Evolutionary conservation across 2,797 vertebrate species (phyloP).

Genomic region (Choloepus didactylus): DNA sequence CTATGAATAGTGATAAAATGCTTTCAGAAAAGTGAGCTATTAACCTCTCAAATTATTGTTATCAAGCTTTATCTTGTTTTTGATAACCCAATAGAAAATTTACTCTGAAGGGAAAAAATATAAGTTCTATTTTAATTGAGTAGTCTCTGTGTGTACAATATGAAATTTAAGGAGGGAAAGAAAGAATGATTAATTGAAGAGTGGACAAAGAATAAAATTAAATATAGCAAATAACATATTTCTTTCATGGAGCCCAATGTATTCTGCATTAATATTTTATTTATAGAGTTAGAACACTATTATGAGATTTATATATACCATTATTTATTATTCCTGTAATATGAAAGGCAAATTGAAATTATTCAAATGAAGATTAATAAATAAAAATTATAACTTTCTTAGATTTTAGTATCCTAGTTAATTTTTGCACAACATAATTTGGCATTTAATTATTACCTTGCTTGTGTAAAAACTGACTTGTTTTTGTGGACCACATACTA

Average conservation of each 20-base stretch:
- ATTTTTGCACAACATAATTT: slow-evolving; percentile 39
- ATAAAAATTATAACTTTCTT: slow-evolving; percentile 14
- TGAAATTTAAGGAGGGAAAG: background rate
- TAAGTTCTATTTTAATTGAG: background rate
- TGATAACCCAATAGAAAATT: slow-evolving; percentile 37
- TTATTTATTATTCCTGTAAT: background rate
- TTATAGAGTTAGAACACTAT: background rate
- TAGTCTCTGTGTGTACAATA: background rate
- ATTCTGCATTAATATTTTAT: background rate
- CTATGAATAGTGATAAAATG: background rate
- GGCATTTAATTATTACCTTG: background rate
- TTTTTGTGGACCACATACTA: background rate
- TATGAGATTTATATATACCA: background rate
- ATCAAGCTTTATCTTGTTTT: slow-evolving; percentile 43
- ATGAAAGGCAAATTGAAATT: slow-evolving; percentile 38
- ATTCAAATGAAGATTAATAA: background rate
- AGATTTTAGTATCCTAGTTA: background rate
- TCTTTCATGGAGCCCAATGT: background rate
- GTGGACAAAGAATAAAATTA: background rate
- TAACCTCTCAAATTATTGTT: slow-evolving; percentile 48
- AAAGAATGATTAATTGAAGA: background rate
- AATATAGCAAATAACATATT: background rate
- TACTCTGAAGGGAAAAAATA: background rate
- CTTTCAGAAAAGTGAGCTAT: slow-evolving; percentile 51
- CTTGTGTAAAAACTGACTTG: background rate